Evolutionary conservation across 2,888 invertebrate species (phyloP), one percentile per base, ranked within the genome.

Genomic region (Nymphalis urticae): DNA sequence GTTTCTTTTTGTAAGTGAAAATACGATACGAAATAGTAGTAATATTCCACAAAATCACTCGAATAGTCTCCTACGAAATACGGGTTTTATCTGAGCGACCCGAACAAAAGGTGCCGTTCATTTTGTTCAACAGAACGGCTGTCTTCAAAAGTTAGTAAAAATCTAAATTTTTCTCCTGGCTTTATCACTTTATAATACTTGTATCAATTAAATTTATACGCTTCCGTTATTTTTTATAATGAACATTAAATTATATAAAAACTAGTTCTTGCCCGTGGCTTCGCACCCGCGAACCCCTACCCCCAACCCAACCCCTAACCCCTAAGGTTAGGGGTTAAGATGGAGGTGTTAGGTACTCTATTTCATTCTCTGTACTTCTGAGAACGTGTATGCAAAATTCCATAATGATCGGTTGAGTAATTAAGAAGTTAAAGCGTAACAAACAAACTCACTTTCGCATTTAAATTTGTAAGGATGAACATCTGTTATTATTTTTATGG

Each of bases 181-280:
- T 24, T 13, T 24, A 53, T 51, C 53, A 53, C 53, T 53, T 53
- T 53, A 24, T 24, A 17, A 24, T 13, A 16, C 16, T 53, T 27
- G 24, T 53, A 24, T 53, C 24, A 61, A 66, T 64, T 21, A 64
- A 48, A 21, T 48, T 62, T 51, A 66, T 32, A 50, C 48, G n/a
- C 42, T 13, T 13, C 6, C 19, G 2, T 27, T 36, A 48, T 27
- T n/a, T 51, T 62, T 51, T 62, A 62, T 36, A 62, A 50, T 62
- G 27, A 62, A 47, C 48, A 42, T 8, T 1, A 21, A 19, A 21
- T 42, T 19, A 9, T 21, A 10, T 51, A 3, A 51, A 4, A 4
- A 10, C 7, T 32, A 6, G 27, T 32, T 48, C 7, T 48, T 48
- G 16, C n/a, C n/a, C 7, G 6, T 2, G 16, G 16, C n/a, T 17